Conservation (phyloP, 2,888 invertebrate genomes). For the Luffia ferchaultella region DNA sequence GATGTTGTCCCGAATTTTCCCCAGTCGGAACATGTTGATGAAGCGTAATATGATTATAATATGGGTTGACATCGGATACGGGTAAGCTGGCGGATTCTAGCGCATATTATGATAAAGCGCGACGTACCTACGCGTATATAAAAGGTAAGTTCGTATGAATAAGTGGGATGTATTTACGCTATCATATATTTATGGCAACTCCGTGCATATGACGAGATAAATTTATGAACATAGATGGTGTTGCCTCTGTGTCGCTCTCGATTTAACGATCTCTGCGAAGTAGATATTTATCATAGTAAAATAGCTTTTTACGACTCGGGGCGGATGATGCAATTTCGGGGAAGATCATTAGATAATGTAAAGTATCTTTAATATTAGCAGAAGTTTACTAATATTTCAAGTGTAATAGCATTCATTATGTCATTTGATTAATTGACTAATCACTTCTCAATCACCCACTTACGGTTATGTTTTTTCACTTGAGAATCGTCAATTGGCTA, state of each 20-base stretch:
- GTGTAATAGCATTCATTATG: no score
- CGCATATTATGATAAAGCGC: background rate
- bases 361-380: no score
- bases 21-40: background rate
- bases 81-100: no score
- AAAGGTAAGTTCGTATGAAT: background rate
- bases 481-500: no score
- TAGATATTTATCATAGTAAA: slow-evolving; percentile 33
- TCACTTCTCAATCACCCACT: no score
- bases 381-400: no score
- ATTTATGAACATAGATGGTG: slow-evolving; percentile 27
- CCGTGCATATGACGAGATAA: slow-evolving; percentile 15
- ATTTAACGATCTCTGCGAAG: slow-evolving; percentile 31
- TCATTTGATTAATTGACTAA: no score
- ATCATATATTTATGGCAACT: slow-evolving; percentile 23
- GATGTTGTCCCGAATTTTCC: background rate
- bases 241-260: slow-evolving; percentile 18
- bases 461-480: no score
- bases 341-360: no score
- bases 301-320: slow-evolving; percentile 31
- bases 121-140: background rate
- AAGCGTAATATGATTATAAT: background rate
- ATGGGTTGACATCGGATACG: background rate
- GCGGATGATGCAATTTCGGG: no score
- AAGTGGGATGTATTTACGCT: background rate